Conservation (phyloP, 2,797 vertebrate species). For the Hypotaenidia philippensis region DNA sequence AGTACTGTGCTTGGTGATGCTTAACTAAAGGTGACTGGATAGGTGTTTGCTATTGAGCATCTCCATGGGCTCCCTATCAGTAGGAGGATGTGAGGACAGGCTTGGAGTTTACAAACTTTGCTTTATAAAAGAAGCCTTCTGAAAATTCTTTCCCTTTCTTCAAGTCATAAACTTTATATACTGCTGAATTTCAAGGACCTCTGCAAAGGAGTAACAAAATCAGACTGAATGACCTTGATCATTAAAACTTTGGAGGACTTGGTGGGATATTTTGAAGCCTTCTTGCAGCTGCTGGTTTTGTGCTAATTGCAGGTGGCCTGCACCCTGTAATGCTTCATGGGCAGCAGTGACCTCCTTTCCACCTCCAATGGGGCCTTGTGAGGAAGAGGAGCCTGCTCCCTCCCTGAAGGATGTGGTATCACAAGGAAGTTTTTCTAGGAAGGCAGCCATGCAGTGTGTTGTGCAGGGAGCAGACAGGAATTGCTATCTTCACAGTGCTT, state of each 20-base stretch:
- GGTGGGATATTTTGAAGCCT: neutral
- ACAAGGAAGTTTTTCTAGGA: neutral
- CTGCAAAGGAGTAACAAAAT: neutral
- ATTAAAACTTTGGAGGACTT: neutral
- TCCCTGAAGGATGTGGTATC: neutral
- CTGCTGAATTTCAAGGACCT: neutral
- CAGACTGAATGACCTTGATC: neutral
- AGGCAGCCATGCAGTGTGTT: neutral
- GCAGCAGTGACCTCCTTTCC: neutral
- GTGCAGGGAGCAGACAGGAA: neutral
- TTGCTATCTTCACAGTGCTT: neutral
- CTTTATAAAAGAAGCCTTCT: neutral
- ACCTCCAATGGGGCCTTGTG: neutral
- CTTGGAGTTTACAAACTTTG: neutral
- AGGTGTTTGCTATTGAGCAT: accelerated
- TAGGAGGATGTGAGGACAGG: neutral
- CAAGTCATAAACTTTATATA: neutral
- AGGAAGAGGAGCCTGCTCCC: neutral
- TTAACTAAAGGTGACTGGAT: constrained; percentile 20
- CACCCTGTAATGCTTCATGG: neutral
- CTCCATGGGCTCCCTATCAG: neutral
- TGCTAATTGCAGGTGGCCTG: neutral
- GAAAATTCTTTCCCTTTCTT: neutral
- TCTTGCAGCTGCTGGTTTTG: neutral
- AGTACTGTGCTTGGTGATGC: constrained; percentile 2